Evolutionary conservation across 1,140 invertebrate genomes (phyloP).

Genomic region (Calliopsis andreniformis): DNA sequence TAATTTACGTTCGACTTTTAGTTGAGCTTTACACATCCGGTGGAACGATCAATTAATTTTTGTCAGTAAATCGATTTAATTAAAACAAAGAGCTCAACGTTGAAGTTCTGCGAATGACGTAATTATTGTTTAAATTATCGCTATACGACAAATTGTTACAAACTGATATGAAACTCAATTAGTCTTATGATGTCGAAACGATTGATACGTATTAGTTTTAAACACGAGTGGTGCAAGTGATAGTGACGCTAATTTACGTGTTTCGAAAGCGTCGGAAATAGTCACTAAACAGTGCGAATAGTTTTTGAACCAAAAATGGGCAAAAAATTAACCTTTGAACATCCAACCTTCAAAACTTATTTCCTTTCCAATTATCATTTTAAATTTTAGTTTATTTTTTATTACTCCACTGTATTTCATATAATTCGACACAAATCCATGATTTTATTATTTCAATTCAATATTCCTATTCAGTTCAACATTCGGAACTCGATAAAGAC

Average conservation of each 20-base stretch:
- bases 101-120: not conserved
- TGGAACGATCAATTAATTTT: not conserved
- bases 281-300: slow-evolving; percentile 51
- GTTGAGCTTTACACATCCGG: not conserved
- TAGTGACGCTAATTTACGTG: slow-evolving; percentile 49
- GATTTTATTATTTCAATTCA: no score
- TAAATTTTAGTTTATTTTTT: not conserved
- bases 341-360: not conserved
- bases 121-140: slow-evolving; percentile 1
- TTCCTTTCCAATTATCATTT: not conserved
- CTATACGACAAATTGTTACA: not conserved
- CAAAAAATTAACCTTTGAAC: slow-evolving; percentile 8
- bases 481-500: no score
- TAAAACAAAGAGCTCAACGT: not conserved
- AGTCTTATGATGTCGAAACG: slow-evolving; percentile 29
- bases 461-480: no score
- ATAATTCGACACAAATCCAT: no score
- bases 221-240: slow-evolving; percentile 45
- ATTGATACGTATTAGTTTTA: slow-evolving; percentile 29
- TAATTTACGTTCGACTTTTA: not conserved
- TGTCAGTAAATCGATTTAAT: not conserved
- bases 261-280: slow-evolving; percentile 49
- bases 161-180: slow-evolving; percentile 19
- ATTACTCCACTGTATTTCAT: not conserved
- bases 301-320: slow-evolving; percentile 42